Evolutionary conservation across 1,140 invertebrate species (phyloP).

Genomic region (Danaus plexippus): DNA sequence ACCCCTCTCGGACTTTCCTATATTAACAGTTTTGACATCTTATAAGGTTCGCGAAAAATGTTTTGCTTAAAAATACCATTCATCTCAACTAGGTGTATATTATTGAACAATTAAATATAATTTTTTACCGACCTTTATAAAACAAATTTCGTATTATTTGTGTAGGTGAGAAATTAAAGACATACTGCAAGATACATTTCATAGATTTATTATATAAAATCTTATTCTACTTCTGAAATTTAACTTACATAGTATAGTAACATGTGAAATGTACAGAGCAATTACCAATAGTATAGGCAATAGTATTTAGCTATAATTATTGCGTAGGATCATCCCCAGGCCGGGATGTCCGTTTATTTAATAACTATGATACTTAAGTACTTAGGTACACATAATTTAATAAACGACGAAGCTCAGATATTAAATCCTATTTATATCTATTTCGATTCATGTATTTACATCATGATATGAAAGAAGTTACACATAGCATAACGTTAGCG

Average conservation of each 20-base stretch:
- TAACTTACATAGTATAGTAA: slow-evolving; percentile 66
- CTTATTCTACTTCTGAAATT: slow-evolving; percentile 64
- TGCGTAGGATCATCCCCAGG: slow-evolving; percentile 56
- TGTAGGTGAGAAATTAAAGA: slow-evolving; percentile 33
- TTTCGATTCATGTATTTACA: slow-evolving; percentile 61
- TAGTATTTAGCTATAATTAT: slow-evolving; percentile 68
- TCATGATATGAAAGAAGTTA: slow-evolving; percentile 64
- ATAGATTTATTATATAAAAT: slow-evolving; percentile 72
- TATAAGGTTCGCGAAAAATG: too few species aligned
- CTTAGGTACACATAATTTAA: slow-evolving; percentile 56
- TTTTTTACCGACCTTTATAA: too few species aligned
- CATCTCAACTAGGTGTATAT: too few species aligned
- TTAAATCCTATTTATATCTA: slow-evolving; percentile 59
- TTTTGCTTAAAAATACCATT: too few species aligned
- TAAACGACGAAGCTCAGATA: slow-evolving; percentile 69
- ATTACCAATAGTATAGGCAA: slow-evolving; percentile 62
- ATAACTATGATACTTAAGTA: slow-evolving; percentile 64
- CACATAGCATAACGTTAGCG: slow-evolving; percentile 33
- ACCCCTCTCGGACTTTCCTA: slow-evolving; percentile 15
- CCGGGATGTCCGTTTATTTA: slow-evolving; percentile 41
- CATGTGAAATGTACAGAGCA: slow-evolving; percentile 68
- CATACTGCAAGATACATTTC: slow-evolving; percentile 64
- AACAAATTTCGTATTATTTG: too few species aligned
- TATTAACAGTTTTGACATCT: slow-evolving; percentile 11
- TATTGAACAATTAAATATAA: too few species aligned